Percentiles rank a stretch among this genome's conserved stretches.
phyloP scores from a whole-genome alignment of 2,888 invertebrate species.

The Pseudanteris insignis region DNA sequence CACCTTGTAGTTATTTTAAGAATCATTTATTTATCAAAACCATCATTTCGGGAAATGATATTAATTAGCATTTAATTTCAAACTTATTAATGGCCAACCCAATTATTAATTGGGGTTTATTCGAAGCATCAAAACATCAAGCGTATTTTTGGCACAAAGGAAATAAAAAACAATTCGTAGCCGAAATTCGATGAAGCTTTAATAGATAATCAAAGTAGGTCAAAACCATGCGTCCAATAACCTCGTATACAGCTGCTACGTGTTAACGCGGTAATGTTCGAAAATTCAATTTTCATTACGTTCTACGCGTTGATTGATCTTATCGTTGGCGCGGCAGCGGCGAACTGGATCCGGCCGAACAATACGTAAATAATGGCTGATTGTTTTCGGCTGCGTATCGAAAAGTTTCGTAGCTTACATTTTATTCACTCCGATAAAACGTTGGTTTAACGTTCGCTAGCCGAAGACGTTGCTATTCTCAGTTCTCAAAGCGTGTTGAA shows the following conservation, averaged over 20 bases:
- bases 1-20: too few relatives aligned
- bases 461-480: constrained; percentile 23
- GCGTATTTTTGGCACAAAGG: too few relatives aligned
- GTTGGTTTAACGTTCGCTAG: constrained; percentile 24
- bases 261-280: constrained; percentile 17
- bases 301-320: constrained; percentile 19
- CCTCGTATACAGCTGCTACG: constrained; percentile 9
- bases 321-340: constrained; percentile 12
- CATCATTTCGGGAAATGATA: too few relatives aligned
- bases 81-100: too few relatives aligned
- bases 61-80: too few relatives aligned
- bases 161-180: too few relatives aligned
- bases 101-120: too few relatives aligned
- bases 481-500: too few relatives aligned
- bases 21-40: too few relatives aligned
- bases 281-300: constrained; percentile 27
- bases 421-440: constrained; percentile 23
- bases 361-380: constrained; percentile 27
- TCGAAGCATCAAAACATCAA: too few relatives aligned
- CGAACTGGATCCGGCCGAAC: constrained; percentile 10
- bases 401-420: constrained; percentile 21
- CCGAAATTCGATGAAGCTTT: too few relatives aligned
- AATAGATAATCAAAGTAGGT: constrained; percentile 10
- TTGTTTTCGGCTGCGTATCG: constrained; percentile 24
- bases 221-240: constrained; percentile 22